These are phyloP conservation scores for Chrysomela aeneicollis DNA, from an alignment of 2,888 invertebrate species.

Conservation along the genomic window DNA sequence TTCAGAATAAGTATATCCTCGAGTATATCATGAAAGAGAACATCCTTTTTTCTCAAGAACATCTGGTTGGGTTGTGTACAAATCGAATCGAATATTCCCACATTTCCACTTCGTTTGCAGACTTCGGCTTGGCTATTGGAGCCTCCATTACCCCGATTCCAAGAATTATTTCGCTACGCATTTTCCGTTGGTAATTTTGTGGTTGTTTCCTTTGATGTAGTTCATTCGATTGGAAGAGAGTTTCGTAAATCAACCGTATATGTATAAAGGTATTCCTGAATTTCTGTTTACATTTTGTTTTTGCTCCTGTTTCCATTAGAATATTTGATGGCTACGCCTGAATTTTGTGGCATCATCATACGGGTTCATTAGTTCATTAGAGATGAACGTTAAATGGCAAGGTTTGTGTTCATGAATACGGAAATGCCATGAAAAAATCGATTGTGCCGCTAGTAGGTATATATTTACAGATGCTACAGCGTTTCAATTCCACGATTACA, in stretches of 20 bases:
- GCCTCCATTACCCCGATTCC: neutral
- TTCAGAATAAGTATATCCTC: no score
- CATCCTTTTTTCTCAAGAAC: no score
- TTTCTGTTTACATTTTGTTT: neutral
- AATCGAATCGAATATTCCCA: no score
- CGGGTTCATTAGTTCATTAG: neutral
- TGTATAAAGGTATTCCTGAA: neutral
- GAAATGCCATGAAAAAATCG: neutral
- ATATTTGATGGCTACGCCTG: neutral
- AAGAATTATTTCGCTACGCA: slow-evolving; percentile 6
- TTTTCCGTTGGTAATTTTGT: slow-evolving; percentile 15
- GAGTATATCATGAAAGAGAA: no score
- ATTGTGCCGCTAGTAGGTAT: no score
- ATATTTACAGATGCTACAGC: no score
- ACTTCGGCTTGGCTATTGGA: neutral
- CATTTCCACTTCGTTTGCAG: neutral
- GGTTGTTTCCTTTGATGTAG: slow-evolving; percentile 19
- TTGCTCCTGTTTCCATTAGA: neutral
- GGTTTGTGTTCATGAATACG: neutral
- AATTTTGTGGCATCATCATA: neutral
- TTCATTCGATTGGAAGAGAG: slow-evolving; percentile 16
- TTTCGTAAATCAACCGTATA: slow-evolving; percentile 1
- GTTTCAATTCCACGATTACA: no score
- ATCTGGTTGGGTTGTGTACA: no score
- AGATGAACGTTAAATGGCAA: neutral